phyloP scores from a whole-genome alignment of 2,113 vertebrate genomes.

The Microcebus ravelobensis region DNA sequence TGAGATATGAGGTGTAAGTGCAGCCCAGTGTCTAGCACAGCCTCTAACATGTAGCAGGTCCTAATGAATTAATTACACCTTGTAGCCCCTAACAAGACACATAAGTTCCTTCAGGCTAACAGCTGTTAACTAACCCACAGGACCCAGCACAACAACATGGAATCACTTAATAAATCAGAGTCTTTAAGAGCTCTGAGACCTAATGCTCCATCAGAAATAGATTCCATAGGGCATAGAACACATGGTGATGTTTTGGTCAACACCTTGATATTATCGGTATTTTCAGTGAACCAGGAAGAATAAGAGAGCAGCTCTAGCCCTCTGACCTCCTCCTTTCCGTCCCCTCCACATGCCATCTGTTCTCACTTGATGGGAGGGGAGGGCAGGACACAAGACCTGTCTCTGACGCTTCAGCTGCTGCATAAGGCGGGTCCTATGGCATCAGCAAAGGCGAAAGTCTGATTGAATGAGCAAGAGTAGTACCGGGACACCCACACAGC shows the following conservation, averaged over 20 bases:
- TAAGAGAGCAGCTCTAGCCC: not conserved
- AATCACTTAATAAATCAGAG: too few species aligned
- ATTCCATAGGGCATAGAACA: fast-evolving
- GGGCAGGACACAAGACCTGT: not conserved
- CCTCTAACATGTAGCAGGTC: not conserved
- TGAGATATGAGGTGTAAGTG: not conserved
- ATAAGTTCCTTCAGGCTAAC: not conserved
- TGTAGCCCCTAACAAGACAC: not conserved
- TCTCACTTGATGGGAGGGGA: too few species aligned
- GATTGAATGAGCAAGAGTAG: not conserved
- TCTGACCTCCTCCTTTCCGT: not conserved
- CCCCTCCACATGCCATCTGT: not conserved
- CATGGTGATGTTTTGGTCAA: not conserved
- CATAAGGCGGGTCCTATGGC: not conserved
- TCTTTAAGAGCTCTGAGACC: not conserved
- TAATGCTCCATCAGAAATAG: not conserved
- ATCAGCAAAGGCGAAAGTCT: not conserved
- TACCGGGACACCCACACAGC: fast-evolving
- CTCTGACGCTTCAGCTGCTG: not conserved
- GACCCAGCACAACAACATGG: not conserved
- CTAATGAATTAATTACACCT: not conserved
- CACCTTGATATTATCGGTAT: fast-evolving
- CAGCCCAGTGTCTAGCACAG: not conserved
- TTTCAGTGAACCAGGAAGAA: not conserved
- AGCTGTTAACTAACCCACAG: not conserved